Conservation (phyloP, 2,113 vertebrate genomes). For the Ciconia maguari region DNA sequence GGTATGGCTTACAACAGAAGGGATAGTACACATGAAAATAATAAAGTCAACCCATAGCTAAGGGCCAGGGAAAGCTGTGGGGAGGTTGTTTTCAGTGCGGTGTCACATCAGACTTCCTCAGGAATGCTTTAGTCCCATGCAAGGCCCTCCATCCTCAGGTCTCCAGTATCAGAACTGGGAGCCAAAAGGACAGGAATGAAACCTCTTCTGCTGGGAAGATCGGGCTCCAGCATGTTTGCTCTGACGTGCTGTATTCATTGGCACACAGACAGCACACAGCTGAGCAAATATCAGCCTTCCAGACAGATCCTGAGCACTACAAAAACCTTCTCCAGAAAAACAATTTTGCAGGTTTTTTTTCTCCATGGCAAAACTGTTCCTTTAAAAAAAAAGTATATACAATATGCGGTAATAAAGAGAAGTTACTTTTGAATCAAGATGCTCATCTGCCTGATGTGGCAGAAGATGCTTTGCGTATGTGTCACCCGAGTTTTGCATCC, state of each 20-base stretch:
- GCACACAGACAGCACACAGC: neutral
- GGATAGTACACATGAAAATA: neutral
- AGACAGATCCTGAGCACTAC: neutral
- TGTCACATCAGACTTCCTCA: neutral
- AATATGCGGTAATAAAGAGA: neutral
- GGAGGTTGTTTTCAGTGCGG: neutral
- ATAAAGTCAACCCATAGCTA: neutral
- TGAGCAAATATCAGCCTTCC: neutral
- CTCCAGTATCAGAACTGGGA: neutral
- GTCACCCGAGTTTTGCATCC: neutral
- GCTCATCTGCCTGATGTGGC: neutral
- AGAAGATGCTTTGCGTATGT: neutral
- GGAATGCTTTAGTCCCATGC: neutral
- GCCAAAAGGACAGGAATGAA: neutral
- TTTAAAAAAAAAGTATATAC: neutral
- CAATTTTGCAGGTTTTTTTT: neutral
- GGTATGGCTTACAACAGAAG: neutral
- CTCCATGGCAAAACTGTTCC: neutral
- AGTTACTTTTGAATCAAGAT: neutral
- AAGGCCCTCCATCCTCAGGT: neutral
- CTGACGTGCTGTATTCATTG: neutral
- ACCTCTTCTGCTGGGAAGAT: neutral
- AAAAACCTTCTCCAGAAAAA: neutral
- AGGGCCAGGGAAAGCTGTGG: neutral
- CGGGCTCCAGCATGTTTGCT: neutral